Base-by-base conservation (phyloP, 1,140 invertebrate genomes). In the Daktulosphaira vitifoliae region DNA sequence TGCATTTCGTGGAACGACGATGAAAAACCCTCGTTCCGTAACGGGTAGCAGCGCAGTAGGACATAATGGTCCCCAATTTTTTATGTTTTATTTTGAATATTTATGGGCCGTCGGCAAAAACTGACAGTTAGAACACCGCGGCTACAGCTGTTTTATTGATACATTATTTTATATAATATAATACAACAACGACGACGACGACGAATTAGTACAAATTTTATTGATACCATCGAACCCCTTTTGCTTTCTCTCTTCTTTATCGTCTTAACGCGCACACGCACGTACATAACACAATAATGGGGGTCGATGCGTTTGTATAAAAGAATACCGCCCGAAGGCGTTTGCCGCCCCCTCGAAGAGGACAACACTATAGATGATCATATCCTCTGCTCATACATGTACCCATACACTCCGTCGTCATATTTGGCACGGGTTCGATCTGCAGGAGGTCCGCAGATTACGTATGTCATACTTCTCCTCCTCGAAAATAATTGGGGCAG, bases 181-280 rank as follows among this genome's bases (percentile, higher is more conserved):
- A 6, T 11, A 42, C 39, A n/a, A 16, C 39, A 15, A 11, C 39
- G 39, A 11, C 39, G 3, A 11, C 39, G 13, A 4, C 37, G 20
- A 38, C 52, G 52, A 54, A 54, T 54, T 54, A 54, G 37, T 54
- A 54, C 52, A 54, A 54, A 54, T 54, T 54, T 38, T 54, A 54
- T 54, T 20, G 37, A 54, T 54, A 54, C 37, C 52, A 38, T 54
- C 18, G 52, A 54, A 54, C 52, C 52, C 52, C 52, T 54, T 54
- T 54, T 54, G 37, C 22, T 13, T 22, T 22, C 51, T 54, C 33
- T 11, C 20, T 33, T 11, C 11, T 33, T 33, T 33, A 33, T 33
- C 29, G 29, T 33, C 29, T 33, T 26, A 26, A 52, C 16, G 18
- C 18, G 18, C 11, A 20, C 29, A 38, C 26, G 29, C 16, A 29